Evolutionary conservation across 2,888 invertebrate genomes (phyloP), one percentile per base, ranked within the genome.

Genomic region (Carabus problematicus): DNA sequence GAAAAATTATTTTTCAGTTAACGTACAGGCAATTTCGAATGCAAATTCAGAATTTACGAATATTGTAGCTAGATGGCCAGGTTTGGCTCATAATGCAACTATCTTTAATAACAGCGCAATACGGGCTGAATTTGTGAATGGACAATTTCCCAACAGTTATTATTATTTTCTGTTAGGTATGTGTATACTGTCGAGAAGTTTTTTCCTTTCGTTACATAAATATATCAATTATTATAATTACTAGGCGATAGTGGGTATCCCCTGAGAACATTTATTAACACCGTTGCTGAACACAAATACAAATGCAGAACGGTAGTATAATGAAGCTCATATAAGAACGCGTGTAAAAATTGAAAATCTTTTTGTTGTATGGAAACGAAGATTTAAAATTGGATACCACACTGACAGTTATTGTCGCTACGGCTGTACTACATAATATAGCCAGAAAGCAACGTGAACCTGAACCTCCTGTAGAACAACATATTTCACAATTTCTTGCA

Each of bases 231-330:
- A 6, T 6, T 4, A 12, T 12, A 12, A 6, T 47, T 11, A 12
- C n/a, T 47, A 47, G 47, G 47, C 14, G 47, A 47, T 8, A 47
- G 9, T 47, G 47, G 47, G 11, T 47, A 47, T 9, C n/a, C n/a
- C 14, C 12, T 47, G n/a, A 47, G 47, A 47, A 3, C 47, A 47
- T 8, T 47, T 8, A 42, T 9, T 42, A 8, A 47, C 47, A 6
- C 47, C 47, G 6, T 14, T 47, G n/a, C 11, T 47, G 14, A 47
- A 47, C 14, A n/a, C 47, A 7, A 14, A 12, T 6, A 47, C 47
- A 6, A 4, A 47, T 6, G 47, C 47, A 7, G 47, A 47, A 3
- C 3, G 14, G 6, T 8, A 12, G n/a, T 47, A 7, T 47, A 47
- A 47, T 3, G n/a, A 47, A 9, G 47, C n/a, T n/a, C n/a, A n/a